Base-by-base conservation (phyloP, 2,113 vertebrate genomes). In the Clinocottus analis region DNA sequence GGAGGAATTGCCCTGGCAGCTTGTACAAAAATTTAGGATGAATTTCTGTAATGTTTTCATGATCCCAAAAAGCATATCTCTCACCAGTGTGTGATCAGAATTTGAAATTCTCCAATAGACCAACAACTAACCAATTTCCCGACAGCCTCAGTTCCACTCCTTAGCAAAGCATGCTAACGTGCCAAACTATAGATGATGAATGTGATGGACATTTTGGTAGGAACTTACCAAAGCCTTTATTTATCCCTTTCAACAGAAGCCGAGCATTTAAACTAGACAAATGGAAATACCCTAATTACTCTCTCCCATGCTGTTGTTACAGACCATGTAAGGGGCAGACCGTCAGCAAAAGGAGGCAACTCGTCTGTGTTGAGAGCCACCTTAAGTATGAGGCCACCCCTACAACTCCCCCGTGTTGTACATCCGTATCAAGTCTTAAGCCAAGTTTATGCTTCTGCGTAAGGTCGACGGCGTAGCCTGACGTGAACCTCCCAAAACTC, bases 251-350 rank as follows among this genome's bases (percentile, higher is more conserved):
- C 21, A 62, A 67, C n/a, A 58, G 7, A 21, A 47, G 17, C 19
- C 43, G 31, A 19, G 55, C 35, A 75, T 66, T 75, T n/a, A 35
- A 63, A 80, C 21, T n/a, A 58, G 53, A 68, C 41, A 71, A 83
- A 73, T 21, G 14, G 23, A 78, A 79, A 67, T 56, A 63, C 69
- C 58, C 65, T 31, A 39, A 45, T 64, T 12, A 60, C 25, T 61
- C 25, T 16, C 31, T 25, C 25, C 43, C 16, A 39, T 53, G 35
- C 61, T 67, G 12, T 33, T 60, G 17, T 19, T 59, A 9, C 56
- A 25, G 23, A 55, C 45, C 39, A 25, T 33, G 23, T 68, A 64
- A n/a, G 60, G 77, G 37, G 8, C 33, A 69, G 53, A 47, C 49
- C 39, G n/a, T 45, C 8, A 45, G 63, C 10, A 45, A 39, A 65